These are phyloP conservation scores for Rhimphoctona megacephalus DNA, from an alignment of 2,888 invertebrate species.

Conservation along the genomic window DNA sequence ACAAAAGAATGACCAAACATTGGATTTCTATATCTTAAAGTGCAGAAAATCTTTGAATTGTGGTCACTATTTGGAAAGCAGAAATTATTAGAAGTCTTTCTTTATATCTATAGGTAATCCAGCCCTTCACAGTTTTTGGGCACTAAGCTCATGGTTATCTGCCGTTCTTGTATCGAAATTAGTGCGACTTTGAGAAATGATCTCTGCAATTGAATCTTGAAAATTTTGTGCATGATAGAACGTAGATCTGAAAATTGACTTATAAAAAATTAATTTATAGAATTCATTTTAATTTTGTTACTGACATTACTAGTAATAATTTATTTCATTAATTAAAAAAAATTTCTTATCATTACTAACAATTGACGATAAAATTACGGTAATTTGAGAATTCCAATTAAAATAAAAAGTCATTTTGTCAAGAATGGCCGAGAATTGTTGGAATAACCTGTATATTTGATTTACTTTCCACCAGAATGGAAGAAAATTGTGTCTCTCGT, in stretches of 20 bases:
- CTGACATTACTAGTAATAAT: too few relatives aligned
- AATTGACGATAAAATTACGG: neutral
- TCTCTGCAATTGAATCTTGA: neutral
- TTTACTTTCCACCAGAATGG: neutral
- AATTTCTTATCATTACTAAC: neutral
- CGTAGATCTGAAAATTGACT: neutral
- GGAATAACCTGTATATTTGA: too few relatives aligned
- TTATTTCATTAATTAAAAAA: too few relatives aligned
- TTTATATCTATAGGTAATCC: too few relatives aligned
- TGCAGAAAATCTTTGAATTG: too few relatives aligned
- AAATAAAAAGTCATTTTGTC: neutral
- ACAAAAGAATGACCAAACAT: neutral
- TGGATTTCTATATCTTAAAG: neutral
- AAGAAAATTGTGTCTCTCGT: neutral
- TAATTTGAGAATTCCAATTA: neutral
- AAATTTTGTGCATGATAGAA: neutral
- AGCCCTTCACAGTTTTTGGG: neutral
- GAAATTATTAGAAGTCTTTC: too few relatives aligned
- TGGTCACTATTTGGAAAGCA: too few relatives aligned
- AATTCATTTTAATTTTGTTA: neutral
- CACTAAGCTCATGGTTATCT: neutral
- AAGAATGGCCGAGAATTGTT: neutral
- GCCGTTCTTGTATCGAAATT: neutral
- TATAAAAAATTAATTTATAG: neutral
- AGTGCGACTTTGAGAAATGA: neutral